These are phyloP conservation scores for Loxodonta africana DNA, from an alignment of 2,113 vertebrate genomes.

Conservation along the genomic window DNA sequence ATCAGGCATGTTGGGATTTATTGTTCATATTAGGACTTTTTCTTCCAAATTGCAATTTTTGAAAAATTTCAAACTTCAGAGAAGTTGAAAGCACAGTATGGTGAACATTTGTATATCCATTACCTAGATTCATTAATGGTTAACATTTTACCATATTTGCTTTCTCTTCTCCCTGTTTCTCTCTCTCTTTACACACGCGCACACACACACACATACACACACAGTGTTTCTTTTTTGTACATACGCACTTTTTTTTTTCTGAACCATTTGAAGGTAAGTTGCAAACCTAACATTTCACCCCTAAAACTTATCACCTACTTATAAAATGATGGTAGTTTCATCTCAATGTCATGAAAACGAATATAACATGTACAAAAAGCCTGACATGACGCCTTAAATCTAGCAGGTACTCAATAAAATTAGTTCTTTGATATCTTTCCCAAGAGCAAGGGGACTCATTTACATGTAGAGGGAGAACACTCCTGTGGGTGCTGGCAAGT, in stretches of 20 bases:
- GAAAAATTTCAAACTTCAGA: neutral
- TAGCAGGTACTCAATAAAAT: neutral
- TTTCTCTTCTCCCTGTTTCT: neutral
- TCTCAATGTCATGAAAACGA: neutral
- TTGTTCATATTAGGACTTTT: neutral
- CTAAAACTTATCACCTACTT: neutral
- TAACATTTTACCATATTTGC: neutral
- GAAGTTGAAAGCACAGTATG: neutral
- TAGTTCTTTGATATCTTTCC: neutral
- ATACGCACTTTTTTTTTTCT: neutral
- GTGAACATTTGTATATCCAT: neutral
- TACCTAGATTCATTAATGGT: neutral
- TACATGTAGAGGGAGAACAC: neutral
- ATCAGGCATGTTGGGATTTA: neutral
- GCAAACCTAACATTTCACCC: neutral
- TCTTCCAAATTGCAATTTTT: neutral
- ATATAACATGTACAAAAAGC: neutral
- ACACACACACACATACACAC: too few species aligned
- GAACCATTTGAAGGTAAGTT: neutral
- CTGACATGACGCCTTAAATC: neutral
- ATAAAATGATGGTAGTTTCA: neutral
- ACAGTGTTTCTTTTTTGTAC: neutral
- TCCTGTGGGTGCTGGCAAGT: rapidly evolving
- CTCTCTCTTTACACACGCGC: neutral
- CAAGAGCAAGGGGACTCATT: too few species aligned